Evolutionary conservation across 1,140 invertebrate genomes (phyloP).

Genomic region (Caenorhabditis brenneri): DNA sequence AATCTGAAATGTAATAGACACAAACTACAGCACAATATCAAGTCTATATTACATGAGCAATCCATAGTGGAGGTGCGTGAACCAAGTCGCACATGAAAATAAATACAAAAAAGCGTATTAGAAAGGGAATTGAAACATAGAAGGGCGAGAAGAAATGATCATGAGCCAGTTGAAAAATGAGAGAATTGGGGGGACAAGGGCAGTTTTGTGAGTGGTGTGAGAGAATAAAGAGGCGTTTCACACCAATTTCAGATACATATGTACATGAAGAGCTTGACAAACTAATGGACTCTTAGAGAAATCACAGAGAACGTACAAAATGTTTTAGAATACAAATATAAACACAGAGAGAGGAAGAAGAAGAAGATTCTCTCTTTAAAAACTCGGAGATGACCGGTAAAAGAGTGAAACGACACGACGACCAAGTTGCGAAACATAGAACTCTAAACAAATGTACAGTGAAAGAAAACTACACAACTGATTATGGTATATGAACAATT

Average conservation of each 20-base stretch:
- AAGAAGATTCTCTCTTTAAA: not conserved
- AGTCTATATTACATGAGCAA: conserved; percentile 6
- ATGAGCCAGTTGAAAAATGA: not conserved
- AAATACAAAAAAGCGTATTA: not conserved
- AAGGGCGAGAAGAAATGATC: not conserved
- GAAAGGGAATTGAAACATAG: not conserved
- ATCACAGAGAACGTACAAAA: conserved; percentile 20
- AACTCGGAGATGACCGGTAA: conserved; percentile 10
- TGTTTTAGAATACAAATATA: conserved; percentile 4
- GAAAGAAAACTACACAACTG: not conserved
- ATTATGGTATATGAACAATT: conserved; percentile 18
- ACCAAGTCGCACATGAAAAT: not conserved
- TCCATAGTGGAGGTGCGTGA: not conserved
- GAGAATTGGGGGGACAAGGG: not conserved
- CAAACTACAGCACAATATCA: not conserved
- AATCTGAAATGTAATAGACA: not conserved
- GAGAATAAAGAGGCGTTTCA: not conserved
- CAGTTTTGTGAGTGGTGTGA: not conserved
- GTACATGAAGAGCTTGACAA: not conserved
- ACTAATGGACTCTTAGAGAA: not conserved
- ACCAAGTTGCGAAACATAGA: conserved; percentile 16
- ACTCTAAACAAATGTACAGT: conserved; percentile 30
- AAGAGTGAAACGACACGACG: conserved; percentile 31
- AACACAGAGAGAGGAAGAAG: not conserved
- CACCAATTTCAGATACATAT: not conserved